Base-by-base conservation (phyloP, 92 coral and sea anemone species). In the Phenganax stokvisi region DNA sequence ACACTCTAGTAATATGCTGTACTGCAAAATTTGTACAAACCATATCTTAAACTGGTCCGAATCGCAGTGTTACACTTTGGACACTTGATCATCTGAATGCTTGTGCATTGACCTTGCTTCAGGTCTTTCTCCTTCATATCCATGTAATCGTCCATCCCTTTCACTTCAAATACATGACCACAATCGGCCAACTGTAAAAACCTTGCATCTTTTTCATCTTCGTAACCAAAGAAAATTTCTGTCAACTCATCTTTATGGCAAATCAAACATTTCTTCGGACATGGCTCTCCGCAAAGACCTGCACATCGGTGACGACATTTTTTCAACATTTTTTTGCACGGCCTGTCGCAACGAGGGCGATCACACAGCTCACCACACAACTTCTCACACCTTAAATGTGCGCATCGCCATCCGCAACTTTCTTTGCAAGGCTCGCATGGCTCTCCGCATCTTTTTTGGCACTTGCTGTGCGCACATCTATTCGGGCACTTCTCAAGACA, bases 251-350 rank as follows among this genome's bases (percentile, higher is more conserved):
- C 97, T 77, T 85, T 87, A 81, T 93, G 28, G 72, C 98, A 93
- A 51, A 75, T 89, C 83, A 92, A 90, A 84, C 98, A 93, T 77
- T 93, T 93, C 58, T 86, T 85, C 17, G 97, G 97, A 81, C 97
- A 93, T 53, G 84, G 83, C 59, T 94, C 98, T 64, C 98, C 98
- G 61, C 98, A 94, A 82, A 94, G 85, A 47, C 98, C 98, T 13
- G 90, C 89, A 66, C 98, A 94, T 0, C 84, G 90, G 68, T 94
- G 98, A 28, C 27, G 58, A 74, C 98, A 94, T 27, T 44, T 66
- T 56, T 77, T 60, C 10, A 94, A 84, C 6, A 0, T 80, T 85
- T 87, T 85, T 12, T 8, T n/a, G 30, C 98, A 94, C 3, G 90
- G 91, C 8, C 51, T 27, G 78, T 87, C 54, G 47, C 98, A 94